Evolutionary conservation across 2,797 vertebrate genomes (phyloP), one percentile per base, ranked within the genome.

Genomic region (Lycodopsis pacificus): DNA sequence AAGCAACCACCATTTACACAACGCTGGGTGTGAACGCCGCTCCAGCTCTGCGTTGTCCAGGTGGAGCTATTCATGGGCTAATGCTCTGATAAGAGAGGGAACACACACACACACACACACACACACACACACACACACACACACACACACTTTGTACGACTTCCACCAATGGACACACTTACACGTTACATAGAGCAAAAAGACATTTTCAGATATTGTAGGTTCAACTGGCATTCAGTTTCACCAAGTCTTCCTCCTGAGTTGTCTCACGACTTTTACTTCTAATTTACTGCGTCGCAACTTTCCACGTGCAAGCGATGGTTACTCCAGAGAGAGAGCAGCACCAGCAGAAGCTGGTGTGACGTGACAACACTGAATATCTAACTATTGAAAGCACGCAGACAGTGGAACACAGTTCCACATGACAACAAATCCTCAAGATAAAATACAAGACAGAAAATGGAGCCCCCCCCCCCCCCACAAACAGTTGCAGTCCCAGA

Each of bases 81-180:
- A 88, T 91, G 80, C 78, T 84, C 85, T 88, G 91, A 92, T 92
- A 92, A 91, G 85, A 74, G 11, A 77, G 70, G 7, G 51, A 53
- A 53, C 49, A 25, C 49, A 22, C 49, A 25, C 49, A 22, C 11
- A 57, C 25, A 77, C n/a, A n/a, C n/a, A n/a, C n/a, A n/a, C n/a
- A n/a, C n/a, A n/a, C n/a, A 53, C 49, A 25, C 49, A 22, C 49
- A 25, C 49, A 22, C 11, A 57, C 25, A 77, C n/a, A 53, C 49
- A 25, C 49, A 22, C 49, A 25, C 49, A 22, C 11, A 57, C 25
- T 76, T 53, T 5, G 51, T 25, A 54, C 12, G 51, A 27, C 51
- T 14, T 54, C 5, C 53, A 25, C 5, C 6, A 54, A 54, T 27
- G 13, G 22, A 57, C 17, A 56, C 25, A 77, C 42, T 61, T 42